Conservation (phyloP, 2,797 vertebrate species). For the Paedocypris micromegethes region DNA sequence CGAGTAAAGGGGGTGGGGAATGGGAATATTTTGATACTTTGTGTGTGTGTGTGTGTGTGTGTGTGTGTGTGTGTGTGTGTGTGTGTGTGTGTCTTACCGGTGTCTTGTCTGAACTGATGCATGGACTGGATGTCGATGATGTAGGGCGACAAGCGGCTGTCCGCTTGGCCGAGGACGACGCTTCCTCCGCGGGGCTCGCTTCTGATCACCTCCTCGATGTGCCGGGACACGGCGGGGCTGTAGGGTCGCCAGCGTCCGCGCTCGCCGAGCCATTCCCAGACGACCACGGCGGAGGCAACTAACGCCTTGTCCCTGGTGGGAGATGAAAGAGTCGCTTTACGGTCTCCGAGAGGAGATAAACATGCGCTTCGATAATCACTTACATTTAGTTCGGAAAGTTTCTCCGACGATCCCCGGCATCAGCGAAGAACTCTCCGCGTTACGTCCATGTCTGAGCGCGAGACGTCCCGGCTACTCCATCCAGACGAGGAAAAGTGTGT, state of each 20-base stretch:
- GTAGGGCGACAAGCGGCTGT: conserved; percentile 82
- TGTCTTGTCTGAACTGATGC: conserved; percentile 93
- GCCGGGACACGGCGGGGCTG: conserved; percentile 86
- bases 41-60: no score
- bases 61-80: no score
- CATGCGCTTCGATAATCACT: conserved; percentile 21
- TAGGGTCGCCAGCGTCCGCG: conserved; percentile 93
- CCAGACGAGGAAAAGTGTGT: no score
- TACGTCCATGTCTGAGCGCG: conserved; percentile 31
- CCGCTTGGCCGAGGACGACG: conserved; percentile 88
- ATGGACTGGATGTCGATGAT: conserved; percentile 90
- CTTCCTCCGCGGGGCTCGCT: conserved; percentile 82
- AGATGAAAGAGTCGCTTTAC: conserved; percentile 16
- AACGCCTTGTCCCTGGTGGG: conserved; percentile 73
- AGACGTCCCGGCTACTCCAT: conserved; percentile 15
- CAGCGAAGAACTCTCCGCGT: conserved; percentile 36
- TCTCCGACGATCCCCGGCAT: conserved; percentile 28
- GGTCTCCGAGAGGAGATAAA: not conserved
- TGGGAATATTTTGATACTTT: no score
- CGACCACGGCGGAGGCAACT: conserved; percentile 85
- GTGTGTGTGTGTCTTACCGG: conserved; percentile 68
- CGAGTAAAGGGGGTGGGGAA: no score
- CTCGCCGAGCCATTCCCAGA: conserved; percentile 96
- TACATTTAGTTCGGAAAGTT: conserved; percentile 32
- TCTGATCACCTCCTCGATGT: conserved; percentile 86